phyloP scores from a whole-genome alignment of 2,113 vertebrate genomes.

The Psilopogon haemacephalus region DNA sequence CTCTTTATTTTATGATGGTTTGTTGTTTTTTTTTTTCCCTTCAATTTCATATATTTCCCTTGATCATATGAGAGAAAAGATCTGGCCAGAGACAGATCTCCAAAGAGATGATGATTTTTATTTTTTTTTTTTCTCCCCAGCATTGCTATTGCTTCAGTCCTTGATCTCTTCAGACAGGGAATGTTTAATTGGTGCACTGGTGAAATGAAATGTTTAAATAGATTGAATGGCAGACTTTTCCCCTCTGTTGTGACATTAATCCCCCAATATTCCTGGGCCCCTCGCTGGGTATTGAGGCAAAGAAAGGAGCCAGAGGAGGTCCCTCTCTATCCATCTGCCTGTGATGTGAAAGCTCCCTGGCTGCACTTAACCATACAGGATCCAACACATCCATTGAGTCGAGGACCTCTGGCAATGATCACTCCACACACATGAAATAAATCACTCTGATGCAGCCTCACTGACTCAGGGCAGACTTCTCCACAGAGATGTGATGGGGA shows the following conservation, averaged over 20 bases:
- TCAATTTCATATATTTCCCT: conserved; percentile 53
- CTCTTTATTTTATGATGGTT: not conserved
- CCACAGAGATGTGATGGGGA: not conserved
- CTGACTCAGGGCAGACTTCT: not conserved
- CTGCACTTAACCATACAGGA: conserved; percentile 43
- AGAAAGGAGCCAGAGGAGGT: conserved; percentile 66
- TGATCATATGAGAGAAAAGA: conserved; percentile 62
- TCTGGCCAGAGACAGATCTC: not conserved
- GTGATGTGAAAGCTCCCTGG: conserved; percentile 60
- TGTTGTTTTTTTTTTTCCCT: not conserved
- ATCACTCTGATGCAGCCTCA: not conserved
- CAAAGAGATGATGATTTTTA: conserved; percentile 48
- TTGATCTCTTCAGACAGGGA: conserved; percentile 25
- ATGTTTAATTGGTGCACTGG: conserved; percentile 72
- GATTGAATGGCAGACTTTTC: conserved; percentile 64
- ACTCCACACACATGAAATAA: not conserved
- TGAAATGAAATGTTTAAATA: conserved; percentile 62
- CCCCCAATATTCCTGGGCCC: conserved; percentile 44
- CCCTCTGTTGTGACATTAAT: conserved; percentile 68
- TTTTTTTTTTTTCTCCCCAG: conserved; percentile 11
- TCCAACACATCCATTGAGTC: conserved; percentile 42
- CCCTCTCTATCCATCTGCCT: conserved; percentile 55
- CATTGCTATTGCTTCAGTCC: conserved; percentile 47
- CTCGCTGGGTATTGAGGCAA: conserved; percentile 60
- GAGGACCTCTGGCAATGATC: conserved; percentile 20